These are phyloP conservation scores for Phymatocera aterrima DNA, from an alignment of 2,888 invertebrate species.

Conservation along the genomic window DNA sequence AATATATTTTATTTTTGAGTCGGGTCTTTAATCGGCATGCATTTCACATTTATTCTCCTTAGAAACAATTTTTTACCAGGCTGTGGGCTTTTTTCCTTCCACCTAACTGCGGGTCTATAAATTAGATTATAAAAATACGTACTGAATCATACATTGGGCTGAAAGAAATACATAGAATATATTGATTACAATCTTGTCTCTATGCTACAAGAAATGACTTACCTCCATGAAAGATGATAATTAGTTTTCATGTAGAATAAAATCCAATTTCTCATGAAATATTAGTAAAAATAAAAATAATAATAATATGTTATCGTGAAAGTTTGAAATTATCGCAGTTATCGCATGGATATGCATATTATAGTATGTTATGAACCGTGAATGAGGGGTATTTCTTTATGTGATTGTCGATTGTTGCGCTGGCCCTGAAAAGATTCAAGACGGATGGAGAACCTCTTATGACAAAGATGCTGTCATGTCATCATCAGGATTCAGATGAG, in stretches of 20 bases:
- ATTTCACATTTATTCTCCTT: neutral
- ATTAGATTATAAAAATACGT: neutral
- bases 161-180: no score
- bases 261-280: neutral
- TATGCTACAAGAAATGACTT: neutral
- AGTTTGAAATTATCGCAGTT: constrained; percentile 25
- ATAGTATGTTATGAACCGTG: constrained; percentile 24
- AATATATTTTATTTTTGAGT: no score
- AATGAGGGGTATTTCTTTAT: constrained; percentile 55
- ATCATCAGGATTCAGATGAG: constrained; percentile 73
- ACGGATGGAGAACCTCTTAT: constrained; percentile 72
- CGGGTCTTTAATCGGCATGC: no score
- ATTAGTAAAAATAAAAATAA: neutral
- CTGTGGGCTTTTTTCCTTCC: neutral
- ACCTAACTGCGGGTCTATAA: neutral
- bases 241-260: neutral
- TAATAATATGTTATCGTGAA: neutral
- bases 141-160: neutral
- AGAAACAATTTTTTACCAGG: no score
- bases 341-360: constrained; percentile 38
- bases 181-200: neutral
- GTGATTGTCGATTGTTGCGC: constrained; percentile 73
- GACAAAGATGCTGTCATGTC: constrained; percentile 66
- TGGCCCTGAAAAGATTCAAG: constrained; percentile 73
- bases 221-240: neutral